Evolutionary conservation across 2,113 vertebrate genomes (phyloP).

Genomic region (Mystacornis crossleyi): DNA sequence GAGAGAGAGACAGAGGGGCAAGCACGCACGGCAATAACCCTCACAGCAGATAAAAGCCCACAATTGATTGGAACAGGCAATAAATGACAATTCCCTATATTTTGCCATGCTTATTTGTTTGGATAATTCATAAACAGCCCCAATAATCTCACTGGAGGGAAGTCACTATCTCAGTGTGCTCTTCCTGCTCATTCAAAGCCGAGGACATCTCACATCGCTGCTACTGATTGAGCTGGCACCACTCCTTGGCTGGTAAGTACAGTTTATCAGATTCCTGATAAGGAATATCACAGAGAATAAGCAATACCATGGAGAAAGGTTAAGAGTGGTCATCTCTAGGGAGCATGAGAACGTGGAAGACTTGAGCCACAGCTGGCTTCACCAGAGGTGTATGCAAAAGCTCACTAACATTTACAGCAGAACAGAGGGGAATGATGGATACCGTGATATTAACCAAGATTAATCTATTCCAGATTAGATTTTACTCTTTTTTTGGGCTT

Average conservation of each 20-base stretch:
- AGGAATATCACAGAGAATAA: background rate
- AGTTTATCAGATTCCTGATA: background rate
- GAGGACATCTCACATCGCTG: background rate
- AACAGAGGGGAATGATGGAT: background rate
- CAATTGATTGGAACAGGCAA: background rate
- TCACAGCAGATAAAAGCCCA: background rate
- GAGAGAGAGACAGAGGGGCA: accelerated
- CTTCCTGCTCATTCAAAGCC: background rate
- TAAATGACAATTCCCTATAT: background rate
- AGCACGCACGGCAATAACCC: background rate
- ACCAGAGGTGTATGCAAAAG: background rate
- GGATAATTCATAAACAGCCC: background rate
- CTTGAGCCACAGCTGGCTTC: background rate
- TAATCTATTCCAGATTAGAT: background rate
- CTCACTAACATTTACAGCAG: background rate
- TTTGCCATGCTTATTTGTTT: background rate
- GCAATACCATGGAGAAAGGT: background rate
- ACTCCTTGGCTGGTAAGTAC: background rate
- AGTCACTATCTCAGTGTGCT: background rate
- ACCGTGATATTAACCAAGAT: too few relatives aligned
- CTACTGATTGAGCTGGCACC: background rate
- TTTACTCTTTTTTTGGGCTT: background rate
- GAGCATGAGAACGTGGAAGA: background rate
- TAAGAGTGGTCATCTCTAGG: background rate
- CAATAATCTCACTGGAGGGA: background rate